Evolutionary conservation across 2,888 invertebrate species (phyloP).

Genomic region (Keiferia lycopersicella): DNA sequence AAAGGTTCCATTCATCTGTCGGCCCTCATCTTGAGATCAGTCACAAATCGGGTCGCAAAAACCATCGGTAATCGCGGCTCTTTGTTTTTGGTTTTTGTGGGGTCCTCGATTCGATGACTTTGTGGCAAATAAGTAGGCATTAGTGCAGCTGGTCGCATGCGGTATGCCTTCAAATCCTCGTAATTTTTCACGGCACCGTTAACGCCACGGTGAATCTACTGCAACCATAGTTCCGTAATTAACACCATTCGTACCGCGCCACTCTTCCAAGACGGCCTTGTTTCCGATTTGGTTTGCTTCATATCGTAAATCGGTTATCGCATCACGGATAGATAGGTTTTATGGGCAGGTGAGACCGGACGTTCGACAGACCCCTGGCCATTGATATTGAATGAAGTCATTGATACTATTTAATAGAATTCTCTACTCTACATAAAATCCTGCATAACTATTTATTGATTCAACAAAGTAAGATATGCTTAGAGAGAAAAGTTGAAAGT

Average conservation of each 20-base stretch:
- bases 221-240: slow-evolving; percentile 67
- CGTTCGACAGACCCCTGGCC: slow-evolving; percentile 50
- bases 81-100: slow-evolving; percentile 26
- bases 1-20: background rate
- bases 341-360: slow-evolving; percentile 64
- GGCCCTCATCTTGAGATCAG: slow-evolving; percentile 21
- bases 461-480: background rate
- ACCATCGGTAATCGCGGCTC: slow-evolving; percentile 17
- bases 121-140: slow-evolving; percentile 21
- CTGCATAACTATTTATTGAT: no score
- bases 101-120: slow-evolving; percentile 18
- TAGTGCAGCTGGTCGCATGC: slow-evolving; percentile 58
- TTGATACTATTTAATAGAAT: background rate
- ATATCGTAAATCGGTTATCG: slow-evolving; percentile 72
- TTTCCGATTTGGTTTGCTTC: slow-evolving; percentile 69
- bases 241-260: slow-evolving; percentile 67
- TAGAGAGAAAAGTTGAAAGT: no score
- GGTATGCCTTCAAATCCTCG: slow-evolving; percentile 46
- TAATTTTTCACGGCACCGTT: slow-evolving; percentile 56
- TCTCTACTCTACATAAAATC: no score
- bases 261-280: slow-evolving; percentile 67
- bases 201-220: slow-evolving; percentile 57
- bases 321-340: slow-evolving; percentile 55
- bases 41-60: slow-evolving; percentile 21
- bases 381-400: slow-evolving; percentile 13